phyloP scores from a whole-genome alignment of 2,888 invertebrate species.

The Nesidiocoris tenuis region DNA sequence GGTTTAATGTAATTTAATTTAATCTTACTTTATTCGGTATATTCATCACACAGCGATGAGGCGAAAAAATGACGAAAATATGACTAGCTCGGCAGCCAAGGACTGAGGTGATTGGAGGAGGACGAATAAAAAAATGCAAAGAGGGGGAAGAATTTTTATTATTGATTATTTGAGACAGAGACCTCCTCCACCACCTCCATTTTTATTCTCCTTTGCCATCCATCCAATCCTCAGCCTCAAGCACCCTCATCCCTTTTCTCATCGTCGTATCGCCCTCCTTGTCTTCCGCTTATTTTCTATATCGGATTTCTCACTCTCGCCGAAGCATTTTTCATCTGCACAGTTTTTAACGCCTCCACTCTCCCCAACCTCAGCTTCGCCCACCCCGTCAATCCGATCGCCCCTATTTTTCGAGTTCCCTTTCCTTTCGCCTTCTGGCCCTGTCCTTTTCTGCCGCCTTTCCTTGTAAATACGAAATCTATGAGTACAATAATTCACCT shows the following conservation, averaged over 20 bases:
- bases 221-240: background rate
- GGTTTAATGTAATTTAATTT: too few species aligned
- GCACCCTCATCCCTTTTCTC: background rate
- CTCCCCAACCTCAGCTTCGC: constrained; percentile 1
- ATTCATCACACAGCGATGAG: background rate
- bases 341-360: constrained; percentile 22
- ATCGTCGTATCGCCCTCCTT: background rate
- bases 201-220: constrained; percentile 6
- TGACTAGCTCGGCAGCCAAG: background rate
- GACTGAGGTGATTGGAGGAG: background rate
- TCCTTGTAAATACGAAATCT: too few species aligned
- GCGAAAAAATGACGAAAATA: background rate
- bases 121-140: background rate
- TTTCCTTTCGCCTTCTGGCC: background rate
- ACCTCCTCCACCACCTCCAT: constrained; percentile 12
- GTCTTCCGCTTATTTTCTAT: constrained; percentile 13
- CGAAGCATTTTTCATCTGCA: constrained; percentile 37
- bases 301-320: constrained; percentile 36
- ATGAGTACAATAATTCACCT: too few species aligned
- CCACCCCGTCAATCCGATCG: background rate
- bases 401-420: background rate
- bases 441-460: too few species aligned
- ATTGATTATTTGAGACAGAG: constrained; percentile 46
- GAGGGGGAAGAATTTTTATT: constrained; percentile 39
- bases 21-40: too few species aligned